Conservation (phyloP, 1,140 invertebrate species). For the Brachionus calyciflorus region DNA sequence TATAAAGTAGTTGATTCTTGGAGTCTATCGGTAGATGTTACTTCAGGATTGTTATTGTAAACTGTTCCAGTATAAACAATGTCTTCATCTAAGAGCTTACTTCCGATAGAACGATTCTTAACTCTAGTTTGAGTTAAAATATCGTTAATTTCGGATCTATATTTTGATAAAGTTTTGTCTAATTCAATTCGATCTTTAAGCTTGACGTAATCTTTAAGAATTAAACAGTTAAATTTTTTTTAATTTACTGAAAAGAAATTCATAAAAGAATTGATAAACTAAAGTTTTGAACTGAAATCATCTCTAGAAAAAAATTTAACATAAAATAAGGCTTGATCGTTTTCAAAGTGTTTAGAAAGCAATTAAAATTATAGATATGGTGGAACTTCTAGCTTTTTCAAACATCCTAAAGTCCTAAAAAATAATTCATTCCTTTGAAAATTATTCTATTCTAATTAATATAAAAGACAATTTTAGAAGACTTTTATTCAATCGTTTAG, state of each 20-base stretch:
- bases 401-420: too few relatives aligned
- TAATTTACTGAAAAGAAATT: neutral
- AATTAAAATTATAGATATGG: too few relatives aligned
- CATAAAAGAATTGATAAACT: too few relatives aligned
- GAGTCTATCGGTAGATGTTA: neutral
- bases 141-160: constrained; percentile 30
- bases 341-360: too few relatives aligned
- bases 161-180: constrained; percentile 32
- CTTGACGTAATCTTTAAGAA: neutral
- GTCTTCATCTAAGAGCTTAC: neutral
- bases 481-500: too few relatives aligned
- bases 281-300: too few relatives aligned
- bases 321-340: too few relatives aligned
- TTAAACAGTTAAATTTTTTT: neutral
- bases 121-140: constrained; percentile 16
- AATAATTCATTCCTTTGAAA: too few relatives aligned
- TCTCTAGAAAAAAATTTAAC: too few relatives aligned
- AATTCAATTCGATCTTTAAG: constrained; percentile 28
- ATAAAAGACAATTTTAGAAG: too few relatives aligned
- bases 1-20: constrained; percentile 1
- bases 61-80: constrained; percentile 11
- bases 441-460: too few relatives aligned
- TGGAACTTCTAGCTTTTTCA: too few relatives aligned
- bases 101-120: neutral
- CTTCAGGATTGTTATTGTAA: neutral